phyloP scores from a whole-genome alignment of 1,140 invertebrate species.

The Drosophila athabasca region DNA sequence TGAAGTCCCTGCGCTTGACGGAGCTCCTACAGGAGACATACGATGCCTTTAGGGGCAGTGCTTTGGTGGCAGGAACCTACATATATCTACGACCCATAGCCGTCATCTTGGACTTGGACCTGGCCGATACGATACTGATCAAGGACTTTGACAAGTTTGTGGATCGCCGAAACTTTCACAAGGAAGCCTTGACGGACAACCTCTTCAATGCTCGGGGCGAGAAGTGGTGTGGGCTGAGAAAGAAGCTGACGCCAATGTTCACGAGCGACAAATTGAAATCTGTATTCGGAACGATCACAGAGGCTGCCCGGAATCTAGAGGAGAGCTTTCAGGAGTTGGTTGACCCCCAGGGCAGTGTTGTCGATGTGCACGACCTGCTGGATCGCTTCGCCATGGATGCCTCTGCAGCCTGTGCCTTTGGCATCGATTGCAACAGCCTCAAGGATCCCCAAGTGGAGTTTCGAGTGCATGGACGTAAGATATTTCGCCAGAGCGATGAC shows the following conservation, averaged over 20 bases:
- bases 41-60: slow-evolving; percentile 45
- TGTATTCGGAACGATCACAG: slow-evolving; percentile 84
- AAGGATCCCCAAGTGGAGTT: slow-evolving; percentile 83
- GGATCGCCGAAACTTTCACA: no score
- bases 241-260: slow-evolving; percentile 83
- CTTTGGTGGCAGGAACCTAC: slow-evolving; percentile 80
- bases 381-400: slow-evolving; percentile 58
- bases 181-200: no score
- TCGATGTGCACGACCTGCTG: slow-evolving; percentile 52
- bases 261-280: slow-evolving; percentile 85
- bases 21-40: slow-evolving; percentile 56
- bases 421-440: slow-evolving; percentile 85
- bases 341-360: background rate
- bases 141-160: slow-evolving; percentile 86
- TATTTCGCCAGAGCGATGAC: no score
- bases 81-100: slow-evolving; percentile 83
- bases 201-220: no score
- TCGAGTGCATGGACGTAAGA: slow-evolving; percentile 68
- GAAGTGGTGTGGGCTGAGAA: no score
- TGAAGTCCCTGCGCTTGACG: slow-evolving; percentile 25
- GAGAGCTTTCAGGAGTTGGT: slow-evolving; percentile 31
- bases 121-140: slow-evolving; percentile 85
- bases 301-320: slow-evolving; percentile 82
- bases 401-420: slow-evolving; percentile 86
- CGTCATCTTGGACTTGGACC: slow-evolving; percentile 85